phyloP scores from a whole-genome alignment of 1,140 invertebrate genomes.

The Atopsyche davidsoni region DNA sequence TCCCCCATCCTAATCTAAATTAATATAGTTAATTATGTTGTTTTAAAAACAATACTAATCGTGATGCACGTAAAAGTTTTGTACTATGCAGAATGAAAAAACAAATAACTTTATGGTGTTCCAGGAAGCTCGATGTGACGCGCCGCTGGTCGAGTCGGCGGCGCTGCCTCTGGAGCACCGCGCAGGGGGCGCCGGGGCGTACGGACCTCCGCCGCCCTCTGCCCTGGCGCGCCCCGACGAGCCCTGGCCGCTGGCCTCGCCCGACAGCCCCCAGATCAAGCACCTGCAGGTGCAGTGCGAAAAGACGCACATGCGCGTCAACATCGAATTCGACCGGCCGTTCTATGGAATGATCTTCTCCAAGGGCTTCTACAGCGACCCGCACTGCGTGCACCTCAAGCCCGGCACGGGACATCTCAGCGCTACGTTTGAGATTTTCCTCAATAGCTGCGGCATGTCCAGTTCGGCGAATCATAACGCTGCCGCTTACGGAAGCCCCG shows the following conservation, averaged over 20 bases:
- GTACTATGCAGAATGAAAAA: too few species aligned
- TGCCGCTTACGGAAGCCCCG: slow-evolving; percentile 70
- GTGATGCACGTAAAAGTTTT: background rate
- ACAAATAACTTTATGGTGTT: slow-evolving; percentile 37
- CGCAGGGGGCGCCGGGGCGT: slow-evolving; percentile 62
- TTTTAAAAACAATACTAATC: too few species aligned
- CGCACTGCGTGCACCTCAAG: slow-evolving; percentile 85
- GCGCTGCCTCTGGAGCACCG: slow-evolving; percentile 73
- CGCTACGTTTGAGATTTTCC: slow-evolving; percentile 86
- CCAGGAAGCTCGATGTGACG: slow-evolving; percentile 67
- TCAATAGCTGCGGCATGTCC: slow-evolving; percentile 87
- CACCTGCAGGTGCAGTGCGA: slow-evolving; percentile 91
- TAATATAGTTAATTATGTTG: too few species aligned
- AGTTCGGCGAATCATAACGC: slow-evolving; percentile 81
- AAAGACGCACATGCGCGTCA: slow-evolving; percentile 91
- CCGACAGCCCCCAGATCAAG: slow-evolving; percentile 86
- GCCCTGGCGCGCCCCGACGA: slow-evolving; percentile 54
- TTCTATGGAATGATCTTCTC: slow-evolving; percentile 96
- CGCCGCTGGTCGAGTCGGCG: slow-evolving; percentile 68
- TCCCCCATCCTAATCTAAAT: too few species aligned
- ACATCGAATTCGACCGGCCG: slow-evolving; percentile 89
- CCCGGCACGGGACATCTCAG: slow-evolving; percentile 82
- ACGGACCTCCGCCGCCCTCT: slow-evolving; percentile 49
- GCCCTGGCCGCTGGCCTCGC: slow-evolving; percentile 74
- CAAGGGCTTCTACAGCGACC: slow-evolving; percentile 85